Evolutionary conservation across 2,888 invertebrate genomes (phyloP), one percentile per base, ranked within the genome.

Genomic region (Acleris laterana): DNA sequence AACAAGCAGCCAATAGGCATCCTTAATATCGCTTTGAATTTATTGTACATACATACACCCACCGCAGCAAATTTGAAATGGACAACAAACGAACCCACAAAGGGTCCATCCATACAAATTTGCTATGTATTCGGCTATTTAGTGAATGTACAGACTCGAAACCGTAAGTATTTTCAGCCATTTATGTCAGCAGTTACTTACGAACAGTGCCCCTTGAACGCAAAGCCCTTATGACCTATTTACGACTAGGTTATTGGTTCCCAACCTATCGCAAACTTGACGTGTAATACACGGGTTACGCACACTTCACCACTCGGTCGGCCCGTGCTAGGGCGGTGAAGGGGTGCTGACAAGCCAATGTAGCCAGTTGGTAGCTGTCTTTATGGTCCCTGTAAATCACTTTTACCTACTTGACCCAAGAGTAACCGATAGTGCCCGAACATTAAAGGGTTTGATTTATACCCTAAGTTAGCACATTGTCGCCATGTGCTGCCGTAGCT

Each of bases 391-490:
- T 81, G 85, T 90, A 90, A 90, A 90, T 90, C 90, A 89, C 85
- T 83, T 83, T 79, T 83, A 84, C 88, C 84, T 86, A 84, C 88
- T 90, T 90, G 90, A 91, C 89, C 90, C 88, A 72, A 83, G 77
- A 82, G 79, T 74, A 77, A 83, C 87, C 88, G 83, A 87, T 88
- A 85, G 87, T 81, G 74, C 76, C 77, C 81, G 82, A 79, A 85
- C 89, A 89, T 88, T 90, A 90, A 91, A 88, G 90, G 90, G 90
- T 89, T 85, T 90, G 90, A 91, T 90, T 91, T 91, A 91, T 90
- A 84, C 76, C 77, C 78, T 77, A 91, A 91, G 84, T 91, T 90
- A 80, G 89, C 81, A 84, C 91, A 89, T 91, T 89, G 82, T 83
- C 87, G 82, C 82, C 91, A 90, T 87, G 89, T 90, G 91, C 83